phyloP scores from a whole-genome alignment of 2,888 invertebrate species.

The Palloptera scutellata region DNA sequence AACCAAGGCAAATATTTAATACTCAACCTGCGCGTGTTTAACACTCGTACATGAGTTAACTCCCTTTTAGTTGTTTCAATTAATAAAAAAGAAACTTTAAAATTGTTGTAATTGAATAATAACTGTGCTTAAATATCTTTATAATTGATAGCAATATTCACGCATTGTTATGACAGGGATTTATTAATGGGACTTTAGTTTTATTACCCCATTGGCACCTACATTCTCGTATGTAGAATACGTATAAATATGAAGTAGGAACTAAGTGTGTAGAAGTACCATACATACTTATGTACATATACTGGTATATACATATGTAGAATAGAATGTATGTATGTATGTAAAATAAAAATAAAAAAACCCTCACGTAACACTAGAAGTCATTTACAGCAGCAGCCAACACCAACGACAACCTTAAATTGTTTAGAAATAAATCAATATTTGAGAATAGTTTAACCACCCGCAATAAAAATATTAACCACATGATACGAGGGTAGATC shows the following conservation, averaged over 20 bases:
- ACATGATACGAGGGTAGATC: too few relatives aligned
- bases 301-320: too few relatives aligned
- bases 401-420: neutral
- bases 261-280: too few relatives aligned
- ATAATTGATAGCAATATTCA: slow-evolving; percentile 48
- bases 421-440: slow-evolving; percentile 13
- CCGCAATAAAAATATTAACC: slow-evolving; percentile 54
- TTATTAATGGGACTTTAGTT: neutral
- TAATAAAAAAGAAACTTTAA: slow-evolving; percentile 30
- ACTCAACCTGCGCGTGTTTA: neutral
- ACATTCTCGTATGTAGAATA: too few relatives aligned
- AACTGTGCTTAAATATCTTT: slow-evolving; percentile 57
- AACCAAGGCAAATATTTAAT: too few relatives aligned
- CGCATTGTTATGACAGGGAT: slow-evolving; percentile 6
- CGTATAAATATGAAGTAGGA: too few relatives aligned
- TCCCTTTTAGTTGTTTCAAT: slow-evolving; percentile 4
- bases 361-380: slow-evolving; percentile 49
- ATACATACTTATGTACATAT: too few relatives aligned
- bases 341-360: neutral
- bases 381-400: slow-evolving; percentile 18
- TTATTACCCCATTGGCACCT: too few relatives aligned
- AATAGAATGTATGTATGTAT: too few relatives aligned
- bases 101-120: slow-evolving; percentile 48
- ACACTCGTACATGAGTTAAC: neutral
- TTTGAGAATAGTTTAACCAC: slow-evolving; percentile 43